A percentile compares a stretch with the other conserved stretches of the same genome.
Evolutionary conservation across 2,113 vertebrate genomes (phyloP).

Genomic region (Nerophis lumbriciformis): DNA sequence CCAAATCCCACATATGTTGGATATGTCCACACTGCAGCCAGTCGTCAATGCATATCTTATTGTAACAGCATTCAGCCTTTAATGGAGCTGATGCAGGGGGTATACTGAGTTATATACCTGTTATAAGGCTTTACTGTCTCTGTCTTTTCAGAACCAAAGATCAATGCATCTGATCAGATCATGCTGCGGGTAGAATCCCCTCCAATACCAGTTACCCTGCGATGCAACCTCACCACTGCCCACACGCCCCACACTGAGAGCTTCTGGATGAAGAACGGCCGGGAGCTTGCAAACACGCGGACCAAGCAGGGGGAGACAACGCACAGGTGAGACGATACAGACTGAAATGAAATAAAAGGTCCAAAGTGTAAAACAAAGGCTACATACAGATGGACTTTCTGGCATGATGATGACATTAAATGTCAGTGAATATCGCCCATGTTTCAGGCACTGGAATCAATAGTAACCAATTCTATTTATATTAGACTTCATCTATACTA

Average conservation of each 20-base stretch:
- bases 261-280: conserved; percentile 93
- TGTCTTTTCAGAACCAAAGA: conserved; percentile 89
- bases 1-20: neutral
- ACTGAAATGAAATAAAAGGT: neutral
- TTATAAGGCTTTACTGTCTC: conserved; percentile 56
- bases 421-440: neutral
- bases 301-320: conserved; percentile 71
- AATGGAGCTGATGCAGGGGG: conserved; percentile 30
- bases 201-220: conserved; percentile 68
- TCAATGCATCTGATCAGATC: conserved; percentile 84
- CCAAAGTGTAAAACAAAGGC: conserved; percentile 7
- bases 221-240: conserved; percentile 89
- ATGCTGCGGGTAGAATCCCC: conserved; percentile 63
- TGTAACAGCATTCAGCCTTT: conserved; percentile 46
- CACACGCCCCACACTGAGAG: conserved; percentile 78
- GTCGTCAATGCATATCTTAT: conserved; percentile 49
- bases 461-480: neutral
- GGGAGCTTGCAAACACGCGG: conserved; percentile 79
- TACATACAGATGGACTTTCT: neutral
- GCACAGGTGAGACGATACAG: conserved; percentile 72
- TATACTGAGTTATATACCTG: conserved; percentile 37
- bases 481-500: neutral
- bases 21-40: conserved; percentile 3
- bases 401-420: neutral
- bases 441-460: conserved; percentile 6